A percentile compares a stretch with the other conserved stretches of the same genome.
phyloP scores from a whole-genome alignment of 92 coral and sea anemone genomes.

The Porites cylindrica region DNA sequence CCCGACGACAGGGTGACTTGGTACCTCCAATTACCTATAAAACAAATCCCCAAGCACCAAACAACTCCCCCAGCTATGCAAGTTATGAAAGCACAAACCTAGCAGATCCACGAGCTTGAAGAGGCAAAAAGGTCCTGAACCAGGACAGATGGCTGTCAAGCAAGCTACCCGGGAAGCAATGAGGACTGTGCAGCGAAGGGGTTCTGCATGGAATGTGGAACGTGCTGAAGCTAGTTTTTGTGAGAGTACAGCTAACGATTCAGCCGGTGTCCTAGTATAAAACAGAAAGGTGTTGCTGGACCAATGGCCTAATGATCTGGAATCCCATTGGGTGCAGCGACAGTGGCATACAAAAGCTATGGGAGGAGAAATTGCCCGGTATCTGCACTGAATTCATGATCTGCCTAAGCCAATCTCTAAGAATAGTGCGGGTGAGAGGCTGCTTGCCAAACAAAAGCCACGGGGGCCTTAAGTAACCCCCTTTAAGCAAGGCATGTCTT shows the following conservation, averaged over 20 bases:
- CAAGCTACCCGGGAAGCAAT: background rate
- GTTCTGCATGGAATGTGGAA: background rate
- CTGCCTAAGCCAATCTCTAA: background rate
- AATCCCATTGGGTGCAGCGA: too few relatives aligned
- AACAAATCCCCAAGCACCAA: too few relatives aligned
- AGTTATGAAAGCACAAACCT: too few relatives aligned
- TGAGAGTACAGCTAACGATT: background rate
- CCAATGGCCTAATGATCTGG: background rate
- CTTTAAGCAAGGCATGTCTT: background rate
- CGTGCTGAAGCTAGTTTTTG: background rate
- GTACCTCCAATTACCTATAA: too few relatives aligned
- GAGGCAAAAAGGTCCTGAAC: too few relatives aligned
- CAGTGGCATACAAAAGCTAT: too few relatives aligned
- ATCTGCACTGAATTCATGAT: background rate
- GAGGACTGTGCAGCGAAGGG: background rate
- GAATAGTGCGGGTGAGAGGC: background rate
- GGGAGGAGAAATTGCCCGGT: background rate
- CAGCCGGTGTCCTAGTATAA: background rate
- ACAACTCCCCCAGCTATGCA: too few relatives aligned
- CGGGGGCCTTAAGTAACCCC: background rate
- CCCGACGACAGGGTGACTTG: too few relatives aligned
- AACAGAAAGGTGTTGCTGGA: background rate
- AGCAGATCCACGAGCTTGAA: too few relatives aligned
- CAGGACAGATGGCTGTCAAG: too few relatives aligned
- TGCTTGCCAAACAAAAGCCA: background rate